These are phyloP conservation scores for Epirrhoe tristata DNA, from an alignment of 2,888 invertebrate species.

Conservation along the genomic window DNA sequence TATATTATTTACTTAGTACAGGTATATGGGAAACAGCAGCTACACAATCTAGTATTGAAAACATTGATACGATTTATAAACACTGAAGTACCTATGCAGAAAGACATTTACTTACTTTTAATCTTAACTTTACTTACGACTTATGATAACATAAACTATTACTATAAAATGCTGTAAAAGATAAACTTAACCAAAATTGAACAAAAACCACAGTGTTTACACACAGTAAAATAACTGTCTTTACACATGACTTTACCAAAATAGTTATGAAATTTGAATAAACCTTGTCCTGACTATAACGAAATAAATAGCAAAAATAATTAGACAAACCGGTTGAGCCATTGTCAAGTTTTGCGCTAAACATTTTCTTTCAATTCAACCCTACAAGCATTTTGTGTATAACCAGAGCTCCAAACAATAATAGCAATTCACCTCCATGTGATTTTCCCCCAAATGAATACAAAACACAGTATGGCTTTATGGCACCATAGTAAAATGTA, in stretches of 20 bases:
- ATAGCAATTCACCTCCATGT: too few species aligned
- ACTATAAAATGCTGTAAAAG: background rate
- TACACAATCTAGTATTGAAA: constrained; percentile 31
- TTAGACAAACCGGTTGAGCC: too few species aligned
- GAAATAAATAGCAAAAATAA: too few species aligned
- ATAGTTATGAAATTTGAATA: too few species aligned
- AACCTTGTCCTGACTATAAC: too few species aligned
- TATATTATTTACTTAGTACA: constrained; percentile 5
- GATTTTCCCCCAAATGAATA: background rate
- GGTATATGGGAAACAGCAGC: constrained; percentile 28
- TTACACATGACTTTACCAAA: too few species aligned
- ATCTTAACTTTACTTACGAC: constrained; percentile 9
- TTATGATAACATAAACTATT: background rate
- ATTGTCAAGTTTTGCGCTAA: too few species aligned
- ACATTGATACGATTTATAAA: constrained; percentile 21
- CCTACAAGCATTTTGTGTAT: too few species aligned
- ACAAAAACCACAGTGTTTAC: too few species aligned
- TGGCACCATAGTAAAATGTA: background rate
- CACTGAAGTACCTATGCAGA: constrained; percentile 40
- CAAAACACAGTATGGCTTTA: background rate
- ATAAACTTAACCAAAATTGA: background rate
- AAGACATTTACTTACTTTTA: constrained; percentile 40
- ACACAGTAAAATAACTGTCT: too few species aligned
- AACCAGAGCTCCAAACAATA: too few species aligned
- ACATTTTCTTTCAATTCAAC: too few species aligned